Percentiles rank a stretch among this genome's conserved stretches.
Evolutionary conservation across 2,113 vertebrate species (phyloP).

Genomic region (Columbina picui): DNA sequence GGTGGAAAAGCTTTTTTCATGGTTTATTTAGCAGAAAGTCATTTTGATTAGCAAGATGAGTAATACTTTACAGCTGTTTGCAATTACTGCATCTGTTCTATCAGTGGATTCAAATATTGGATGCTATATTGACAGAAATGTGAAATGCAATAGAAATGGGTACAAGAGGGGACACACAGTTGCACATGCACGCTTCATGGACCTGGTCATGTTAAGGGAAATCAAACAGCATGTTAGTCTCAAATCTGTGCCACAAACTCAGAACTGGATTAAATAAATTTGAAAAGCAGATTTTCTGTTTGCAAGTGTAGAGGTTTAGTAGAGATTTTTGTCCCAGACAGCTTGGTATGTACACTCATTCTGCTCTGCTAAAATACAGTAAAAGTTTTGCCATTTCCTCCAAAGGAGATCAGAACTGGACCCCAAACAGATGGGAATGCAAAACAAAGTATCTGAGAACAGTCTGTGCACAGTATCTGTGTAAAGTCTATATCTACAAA

Average conservation of each 20-base stretch:
- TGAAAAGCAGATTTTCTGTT: slow-evolving; percentile 8
- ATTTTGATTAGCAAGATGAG: slow-evolving; percentile 95
- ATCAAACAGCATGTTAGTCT: slow-evolving; percentile 50
- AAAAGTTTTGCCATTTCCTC: neutral
- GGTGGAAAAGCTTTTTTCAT: slow-evolving; percentile 96
- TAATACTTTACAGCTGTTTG: slow-evolving; percentile 92
- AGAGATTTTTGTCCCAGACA: neutral
- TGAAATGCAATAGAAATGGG: slow-evolving; percentile 62
- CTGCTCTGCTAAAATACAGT: neutral
- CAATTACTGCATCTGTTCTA: slow-evolving; percentile 90
- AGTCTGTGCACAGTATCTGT: no score
- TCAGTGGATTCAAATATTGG: slow-evolving; percentile 82
- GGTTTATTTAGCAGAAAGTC: slow-evolving; percentile 98
- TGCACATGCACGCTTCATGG: slow-evolving; percentile 49
- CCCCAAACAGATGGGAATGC: neutral
- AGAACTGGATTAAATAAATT: neutral
- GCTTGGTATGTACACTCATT: neutral
- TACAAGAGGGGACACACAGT: slow-evolving; percentile 44
- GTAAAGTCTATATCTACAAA: neutral
- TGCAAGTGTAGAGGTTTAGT: neutral
- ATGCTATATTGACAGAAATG: slow-evolving; percentile 77
- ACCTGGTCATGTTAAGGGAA: slow-evolving; percentile 62
- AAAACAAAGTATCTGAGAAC: neutral
- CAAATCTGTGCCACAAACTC: slow-evolving; percentile 40
- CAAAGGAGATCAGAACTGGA: neutral